Percentiles rank a stretch among this genome's conserved stretches.
Conservation (phyloP, 2,888 invertebrate species). For the Synanthedon vespiformis region DNA sequence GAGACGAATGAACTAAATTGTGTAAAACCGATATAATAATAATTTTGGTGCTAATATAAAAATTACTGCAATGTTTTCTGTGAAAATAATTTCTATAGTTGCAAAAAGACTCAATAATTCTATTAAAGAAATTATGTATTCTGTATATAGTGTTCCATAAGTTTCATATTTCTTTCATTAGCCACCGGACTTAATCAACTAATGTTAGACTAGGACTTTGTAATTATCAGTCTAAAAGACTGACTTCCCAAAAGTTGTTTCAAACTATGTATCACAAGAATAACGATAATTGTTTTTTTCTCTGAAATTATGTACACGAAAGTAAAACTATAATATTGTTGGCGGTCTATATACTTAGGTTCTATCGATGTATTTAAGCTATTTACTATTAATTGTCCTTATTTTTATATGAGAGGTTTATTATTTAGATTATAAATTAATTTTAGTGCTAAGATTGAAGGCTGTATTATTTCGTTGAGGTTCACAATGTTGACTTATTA, state of each 20-base stretch:
- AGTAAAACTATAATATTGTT: conserved; percentile 33
- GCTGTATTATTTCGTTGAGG: conserved; percentile 38
- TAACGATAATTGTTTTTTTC: too few relatives aligned
- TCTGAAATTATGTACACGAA: background rate
- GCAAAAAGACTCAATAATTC: conserved; percentile 1
- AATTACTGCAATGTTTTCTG: conserved; percentile 4
- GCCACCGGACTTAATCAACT: too few relatives aligned
- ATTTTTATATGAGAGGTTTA: conserved; percentile 66
- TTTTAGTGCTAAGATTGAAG: conserved; percentile 63
- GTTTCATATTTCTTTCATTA: too few relatives aligned
- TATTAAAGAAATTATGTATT: too few relatives aligned
- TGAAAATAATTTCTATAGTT: conserved; percentile 8
- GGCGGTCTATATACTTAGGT: conserved; percentile 66
- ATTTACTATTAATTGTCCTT: conserved; percentile 37
- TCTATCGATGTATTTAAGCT: conserved; percentile 39
- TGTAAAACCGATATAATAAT: background rate
- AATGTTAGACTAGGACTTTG: background rate
- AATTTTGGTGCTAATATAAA: conserved; percentile 8
- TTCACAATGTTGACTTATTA: too few relatives aligned
- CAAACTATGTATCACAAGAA: background rate
- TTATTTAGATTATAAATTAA: conserved; percentile 62
- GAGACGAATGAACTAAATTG: too few relatives aligned
- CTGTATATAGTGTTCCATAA: too few relatives aligned
- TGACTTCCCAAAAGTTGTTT: background rate
- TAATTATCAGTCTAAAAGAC: background rate